Evolutionary conservation across 2,888 invertebrate species (phyloP).

Genomic region (Polydrusus cervinus): DNA sequence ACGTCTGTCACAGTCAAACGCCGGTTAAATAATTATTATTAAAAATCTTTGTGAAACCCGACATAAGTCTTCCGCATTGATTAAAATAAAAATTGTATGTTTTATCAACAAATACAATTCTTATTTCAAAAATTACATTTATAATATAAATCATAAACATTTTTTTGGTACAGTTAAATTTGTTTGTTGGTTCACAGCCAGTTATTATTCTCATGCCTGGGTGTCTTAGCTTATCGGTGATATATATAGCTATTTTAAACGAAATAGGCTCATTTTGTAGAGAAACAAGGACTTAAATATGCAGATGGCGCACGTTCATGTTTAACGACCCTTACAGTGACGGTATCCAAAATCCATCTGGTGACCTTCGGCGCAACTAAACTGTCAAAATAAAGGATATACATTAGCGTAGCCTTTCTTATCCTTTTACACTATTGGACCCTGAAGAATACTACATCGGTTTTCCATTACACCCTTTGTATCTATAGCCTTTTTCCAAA

Average conservation of each 20-base stretch:
- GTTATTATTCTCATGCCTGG: too few relatives aligned
- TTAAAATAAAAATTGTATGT: too few relatives aligned
- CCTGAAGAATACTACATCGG: slow-evolving; percentile 49
- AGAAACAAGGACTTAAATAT: slow-evolving; percentile 39
- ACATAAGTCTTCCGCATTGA: too few relatives aligned
- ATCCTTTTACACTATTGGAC: slow-evolving; percentile 51
- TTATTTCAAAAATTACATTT: too few relatives aligned
- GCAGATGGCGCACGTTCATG: slow-evolving; percentile 51
- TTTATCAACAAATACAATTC: too few relatives aligned
- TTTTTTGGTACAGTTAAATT: too few relatives aligned
- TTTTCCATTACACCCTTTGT: slow-evolving; percentile 54
- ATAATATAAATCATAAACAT: too few relatives aligned
- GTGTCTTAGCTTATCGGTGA: slow-evolving; percentile 32
- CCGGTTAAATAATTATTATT: too few relatives aligned
- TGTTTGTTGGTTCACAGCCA: too few relatives aligned
- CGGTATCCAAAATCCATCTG: slow-evolving; percentile 52
- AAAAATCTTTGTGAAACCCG: too few relatives aligned
- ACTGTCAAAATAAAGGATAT: slow-evolving; percentile 52
- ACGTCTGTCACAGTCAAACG: too few relatives aligned
- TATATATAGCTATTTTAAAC: slow-evolving; percentile 26
- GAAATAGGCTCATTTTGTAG: slow-evolving; percentile 37
- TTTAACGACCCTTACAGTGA: slow-evolving; percentile 51
- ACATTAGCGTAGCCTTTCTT: slow-evolving; percentile 50
- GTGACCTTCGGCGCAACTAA: slow-evolving; percentile 44
- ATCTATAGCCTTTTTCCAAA: slow-evolving; percentile 51